Evolutionary conservation across 2,888 invertebrate genomes (phyloP).

Genomic region (Steinernema scapterisci): DNA sequence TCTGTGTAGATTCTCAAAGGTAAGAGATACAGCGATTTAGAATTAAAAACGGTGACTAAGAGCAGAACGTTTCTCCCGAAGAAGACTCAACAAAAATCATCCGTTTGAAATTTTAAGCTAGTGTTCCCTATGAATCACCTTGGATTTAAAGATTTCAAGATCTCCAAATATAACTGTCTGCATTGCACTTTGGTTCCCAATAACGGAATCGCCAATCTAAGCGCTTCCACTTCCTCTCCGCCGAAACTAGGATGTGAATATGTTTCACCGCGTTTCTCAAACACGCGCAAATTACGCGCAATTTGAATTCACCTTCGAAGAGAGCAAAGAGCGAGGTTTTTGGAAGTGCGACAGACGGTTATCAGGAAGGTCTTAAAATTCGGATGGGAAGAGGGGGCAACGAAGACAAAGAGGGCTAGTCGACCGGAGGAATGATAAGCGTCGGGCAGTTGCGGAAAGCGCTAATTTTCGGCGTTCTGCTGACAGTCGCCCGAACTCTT

Average conservation of each 20-base stretch:
- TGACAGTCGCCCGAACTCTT: not conserved
- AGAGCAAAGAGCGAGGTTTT: not conserved
- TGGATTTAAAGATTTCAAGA: too few species aligned
- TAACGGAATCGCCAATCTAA: too few species aligned
- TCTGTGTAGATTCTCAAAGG: too few species aligned
- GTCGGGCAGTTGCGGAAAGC: not conserved
- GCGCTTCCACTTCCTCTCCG: not conserved
- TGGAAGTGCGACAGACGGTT: not conserved
- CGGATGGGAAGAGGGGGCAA: not conserved
- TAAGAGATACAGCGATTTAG: too few species aligned
- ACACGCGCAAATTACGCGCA: slow-evolving; percentile 28
- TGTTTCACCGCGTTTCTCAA: slow-evolving; percentile 8
- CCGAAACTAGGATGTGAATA: not conserved
- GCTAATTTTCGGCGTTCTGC: not conserved
- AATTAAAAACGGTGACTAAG: too few species aligned
- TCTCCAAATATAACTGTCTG: too few species aligned
- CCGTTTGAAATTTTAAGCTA: too few species aligned
- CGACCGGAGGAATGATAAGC: slow-evolving; percentile 20
- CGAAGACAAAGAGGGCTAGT: not conserved
- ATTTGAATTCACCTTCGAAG: not conserved
- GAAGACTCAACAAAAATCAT: too few species aligned
- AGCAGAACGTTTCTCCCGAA: too few species aligned
- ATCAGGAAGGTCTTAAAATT: not conserved
- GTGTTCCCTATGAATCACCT: too few species aligned
- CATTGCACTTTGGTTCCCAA: too few species aligned